These are phyloP conservation scores for Myotis vivesi DNA, from an alignment of 2,797 vertebrate species.

Conservation along the genomic window DNA sequence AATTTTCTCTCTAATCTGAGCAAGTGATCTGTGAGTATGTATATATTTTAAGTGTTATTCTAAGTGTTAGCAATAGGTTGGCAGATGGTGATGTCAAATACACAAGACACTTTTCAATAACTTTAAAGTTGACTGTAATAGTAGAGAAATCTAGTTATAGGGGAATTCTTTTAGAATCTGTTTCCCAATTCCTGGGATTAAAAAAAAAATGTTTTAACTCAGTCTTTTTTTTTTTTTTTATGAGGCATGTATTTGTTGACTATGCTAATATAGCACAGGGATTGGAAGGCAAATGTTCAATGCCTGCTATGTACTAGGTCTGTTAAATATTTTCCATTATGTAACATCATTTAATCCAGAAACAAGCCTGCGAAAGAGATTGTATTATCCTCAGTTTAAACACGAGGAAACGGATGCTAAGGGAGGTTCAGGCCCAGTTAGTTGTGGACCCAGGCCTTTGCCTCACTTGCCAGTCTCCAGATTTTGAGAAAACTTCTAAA, in stretches of 20 bases:
- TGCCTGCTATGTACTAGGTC: not conserved
- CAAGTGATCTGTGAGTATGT: constrained; percentile 24
- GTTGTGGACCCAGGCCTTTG: not conserved
- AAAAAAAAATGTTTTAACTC: not conserved
- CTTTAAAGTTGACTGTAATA: not conserved
- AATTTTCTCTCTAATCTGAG: constrained; percentile 28
- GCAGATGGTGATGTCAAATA: not conserved
- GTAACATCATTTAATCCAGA: not conserved
- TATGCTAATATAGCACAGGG: not conserved
- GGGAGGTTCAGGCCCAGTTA: not conserved
- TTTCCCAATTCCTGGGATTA: not conserved
- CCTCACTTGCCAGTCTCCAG: not conserved
- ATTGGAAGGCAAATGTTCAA: not conserved
- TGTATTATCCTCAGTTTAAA: not conserved
- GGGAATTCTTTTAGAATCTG: not conserved
- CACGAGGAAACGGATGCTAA: not conserved
- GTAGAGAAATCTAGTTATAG: not conserved
- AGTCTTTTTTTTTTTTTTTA: not conserved
- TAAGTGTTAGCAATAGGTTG: not conserved
- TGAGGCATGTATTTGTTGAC: not conserved
- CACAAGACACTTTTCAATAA: not conserved
- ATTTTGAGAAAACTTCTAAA: not conserved
- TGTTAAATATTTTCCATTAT: not conserved
- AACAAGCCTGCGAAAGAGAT: not conserved
- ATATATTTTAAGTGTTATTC: not conserved